phyloP scores from a whole-genome alignment of 1,140 invertebrate genomes.

The Drosophila malerkotliana region DNA sequence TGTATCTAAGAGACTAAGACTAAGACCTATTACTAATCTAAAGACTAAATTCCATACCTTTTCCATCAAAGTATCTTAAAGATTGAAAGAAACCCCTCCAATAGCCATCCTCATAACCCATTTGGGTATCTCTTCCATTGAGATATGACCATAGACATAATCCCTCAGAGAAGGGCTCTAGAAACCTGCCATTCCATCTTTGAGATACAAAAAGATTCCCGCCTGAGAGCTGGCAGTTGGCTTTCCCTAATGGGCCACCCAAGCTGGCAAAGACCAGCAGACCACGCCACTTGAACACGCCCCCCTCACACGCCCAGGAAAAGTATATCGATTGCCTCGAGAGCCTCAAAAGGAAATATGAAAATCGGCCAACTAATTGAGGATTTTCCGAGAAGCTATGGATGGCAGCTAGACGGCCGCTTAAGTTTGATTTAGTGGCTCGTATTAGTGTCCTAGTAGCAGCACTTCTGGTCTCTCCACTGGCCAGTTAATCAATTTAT shows the following conservation, averaged over 20 bases:
- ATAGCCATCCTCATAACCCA: background rate
- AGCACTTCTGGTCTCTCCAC: background rate
- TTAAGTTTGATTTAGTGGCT: constrained; percentile 47
- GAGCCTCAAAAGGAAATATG: constrained; percentile 32
- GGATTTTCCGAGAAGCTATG: constrained; percentile 36
- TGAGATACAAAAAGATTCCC: constrained; percentile 15
- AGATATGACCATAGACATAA: background rate
- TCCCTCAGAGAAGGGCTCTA: constrained; percentile 1
- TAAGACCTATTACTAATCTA: background rate
- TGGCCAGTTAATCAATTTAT: constrained; percentile 43
- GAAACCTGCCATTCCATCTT: constrained; percentile 19
- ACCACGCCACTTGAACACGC: constrained; percentile 43
- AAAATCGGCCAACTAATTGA: constrained; percentile 44
- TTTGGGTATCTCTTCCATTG: too few relatives aligned
- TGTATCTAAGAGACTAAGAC: too few relatives aligned
- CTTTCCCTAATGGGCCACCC: constrained; percentile 40
- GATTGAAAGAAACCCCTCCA: too few relatives aligned
- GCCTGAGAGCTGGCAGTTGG: constrained; percentile 29
- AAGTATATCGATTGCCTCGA: constrained; percentile 29
- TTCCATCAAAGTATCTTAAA: too few relatives aligned
- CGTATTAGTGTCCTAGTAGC: constrained; percentile 6
- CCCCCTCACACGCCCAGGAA: constrained; percentile 22
- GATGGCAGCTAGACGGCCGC: constrained; percentile 25
- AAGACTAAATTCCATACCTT: too few relatives aligned
- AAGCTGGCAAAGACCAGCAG: constrained; percentile 34